Conservation (phyloP, 2,113 vertebrate species). For the Tamias sibiricus region DNA sequence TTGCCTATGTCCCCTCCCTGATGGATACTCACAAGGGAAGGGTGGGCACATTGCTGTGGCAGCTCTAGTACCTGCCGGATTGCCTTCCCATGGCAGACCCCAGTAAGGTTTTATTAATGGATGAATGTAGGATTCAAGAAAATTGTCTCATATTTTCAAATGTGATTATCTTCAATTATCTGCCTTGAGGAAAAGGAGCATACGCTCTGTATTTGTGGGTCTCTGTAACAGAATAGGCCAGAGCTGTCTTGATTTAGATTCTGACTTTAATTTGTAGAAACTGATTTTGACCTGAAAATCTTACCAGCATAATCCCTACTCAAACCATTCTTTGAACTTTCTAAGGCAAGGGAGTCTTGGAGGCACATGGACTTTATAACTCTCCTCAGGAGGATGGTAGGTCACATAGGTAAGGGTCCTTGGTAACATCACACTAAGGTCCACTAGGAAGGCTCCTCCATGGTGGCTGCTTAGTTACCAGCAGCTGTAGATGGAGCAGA, state of each 20-base stretch:
- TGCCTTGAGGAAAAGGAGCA: not conserved
- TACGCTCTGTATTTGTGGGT: fast-evolving
- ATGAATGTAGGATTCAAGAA: too few species aligned
- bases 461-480: not conserved
- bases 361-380: not conserved
- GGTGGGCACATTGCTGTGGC: not conserved
- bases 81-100: fast-evolving
- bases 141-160: not conserved
- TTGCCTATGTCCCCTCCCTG: not conserved
- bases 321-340: not conserved
- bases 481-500: not conserved
- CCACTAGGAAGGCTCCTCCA: not conserved
- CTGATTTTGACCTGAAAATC: not conserved
- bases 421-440: not conserved
- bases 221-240: not conserved
- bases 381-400: not conserved
- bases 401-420: not conserved
- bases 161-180: not conserved
- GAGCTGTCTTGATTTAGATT: not conserved
- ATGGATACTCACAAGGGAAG: not conserved
- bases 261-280: not conserved
- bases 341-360: not conserved
- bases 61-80: too few species aligned
- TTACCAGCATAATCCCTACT: not conserved
- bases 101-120: not conserved